Evolutionary conservation across 2,888 invertebrate species (phyloP).

Genomic region (Eulithis testata): DNA sequence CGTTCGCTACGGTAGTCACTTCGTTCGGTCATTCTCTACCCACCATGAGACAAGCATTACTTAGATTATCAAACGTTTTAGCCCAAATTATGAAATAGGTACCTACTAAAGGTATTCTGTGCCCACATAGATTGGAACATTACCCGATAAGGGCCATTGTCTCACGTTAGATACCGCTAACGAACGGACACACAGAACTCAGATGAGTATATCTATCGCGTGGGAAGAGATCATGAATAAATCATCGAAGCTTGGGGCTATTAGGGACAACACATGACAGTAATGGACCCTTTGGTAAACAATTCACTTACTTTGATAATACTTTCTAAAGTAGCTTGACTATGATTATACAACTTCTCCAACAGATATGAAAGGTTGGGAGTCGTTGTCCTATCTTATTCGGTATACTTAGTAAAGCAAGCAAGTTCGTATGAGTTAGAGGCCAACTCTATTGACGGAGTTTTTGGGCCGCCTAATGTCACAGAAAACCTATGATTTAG

Average conservation of each 20-base stretch:
- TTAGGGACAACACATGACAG: slow-evolving; percentile 23
- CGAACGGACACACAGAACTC: slow-evolving; percentile 12
- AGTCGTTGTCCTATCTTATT: no score
- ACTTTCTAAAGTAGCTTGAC: not conserved
- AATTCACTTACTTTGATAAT: slow-evolving; percentile 10
- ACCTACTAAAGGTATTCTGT: no score
- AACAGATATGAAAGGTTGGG: not conserved
- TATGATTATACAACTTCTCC: not conserved
- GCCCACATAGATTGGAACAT: slow-evolving; percentile 42
- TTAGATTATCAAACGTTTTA: slow-evolving; percentile 36
- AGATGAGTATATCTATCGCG: slow-evolving; percentile 23
- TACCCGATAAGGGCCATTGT: slow-evolving; percentile 32
- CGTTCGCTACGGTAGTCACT: not conserved
- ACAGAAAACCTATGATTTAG: no score
- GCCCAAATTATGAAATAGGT: slow-evolving; percentile 1
- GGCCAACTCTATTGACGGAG: no score
- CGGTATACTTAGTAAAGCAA: no score
- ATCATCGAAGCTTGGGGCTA: slow-evolving; percentile 18
- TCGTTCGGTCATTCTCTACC: no score
- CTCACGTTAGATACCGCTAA: slow-evolving; percentile 17
- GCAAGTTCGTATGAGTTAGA: no score
- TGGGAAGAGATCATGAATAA: slow-evolving; percentile 32
- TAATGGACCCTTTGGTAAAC: slow-evolving; percentile 23
- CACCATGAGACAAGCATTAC: not conserved
- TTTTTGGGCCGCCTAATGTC: no score